Conservation (phyloP, 2,113 vertebrate genomes). For the Arothron firmamentum region DNA sequence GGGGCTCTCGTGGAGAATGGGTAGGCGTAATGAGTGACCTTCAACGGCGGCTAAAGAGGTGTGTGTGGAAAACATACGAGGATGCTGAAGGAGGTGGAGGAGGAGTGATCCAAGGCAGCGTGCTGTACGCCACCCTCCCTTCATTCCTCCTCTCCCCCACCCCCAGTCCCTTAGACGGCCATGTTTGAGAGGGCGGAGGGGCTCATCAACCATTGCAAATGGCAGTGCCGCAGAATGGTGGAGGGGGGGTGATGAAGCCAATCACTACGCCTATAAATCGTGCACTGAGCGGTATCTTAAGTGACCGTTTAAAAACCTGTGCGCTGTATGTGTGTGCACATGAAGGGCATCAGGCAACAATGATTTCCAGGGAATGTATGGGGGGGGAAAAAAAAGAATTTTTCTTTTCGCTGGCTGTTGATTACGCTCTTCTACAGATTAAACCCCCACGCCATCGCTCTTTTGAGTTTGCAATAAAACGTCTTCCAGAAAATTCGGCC, state of each 20-base stretch:
- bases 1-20: constrained; percentile 26
- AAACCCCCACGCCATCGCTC: constrained; percentile 33
- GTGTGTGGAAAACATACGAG: constrained; percentile 59
- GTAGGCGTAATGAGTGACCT: constrained; percentile 59
- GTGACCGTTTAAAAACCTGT: constrained; percentile 55
- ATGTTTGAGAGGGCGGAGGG: constrained; percentile 76
- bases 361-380: constrained; percentile 33
- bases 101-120: constrained; percentile 64
- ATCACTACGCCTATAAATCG: constrained; percentile 75
- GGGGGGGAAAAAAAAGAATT: constrained; percentile 7
- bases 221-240: constrained; percentile 77
- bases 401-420: constrained; percentile 23
- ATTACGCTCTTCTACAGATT: constrained; percentile 48
- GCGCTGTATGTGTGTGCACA: constrained; percentile 35
- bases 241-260: constrained; percentile 71
- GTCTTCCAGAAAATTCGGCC: constrained; percentile 56
- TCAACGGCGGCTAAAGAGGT: constrained; percentile 56
- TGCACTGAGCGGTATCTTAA: constrained; percentile 60
- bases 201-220: constrained; percentile 77
- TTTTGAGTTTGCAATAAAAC: constrained; percentile 34
- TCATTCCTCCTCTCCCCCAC: constrained; percentile 59
- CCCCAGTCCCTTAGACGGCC: constrained; percentile 71
- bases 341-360: not conserved
- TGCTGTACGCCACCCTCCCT: constrained; percentile 64
- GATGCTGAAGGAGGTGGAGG: constrained; percentile 62